Conservation (phyloP, 2,797 vertebrate species). For the Hemitrygon akajei region DNA sequence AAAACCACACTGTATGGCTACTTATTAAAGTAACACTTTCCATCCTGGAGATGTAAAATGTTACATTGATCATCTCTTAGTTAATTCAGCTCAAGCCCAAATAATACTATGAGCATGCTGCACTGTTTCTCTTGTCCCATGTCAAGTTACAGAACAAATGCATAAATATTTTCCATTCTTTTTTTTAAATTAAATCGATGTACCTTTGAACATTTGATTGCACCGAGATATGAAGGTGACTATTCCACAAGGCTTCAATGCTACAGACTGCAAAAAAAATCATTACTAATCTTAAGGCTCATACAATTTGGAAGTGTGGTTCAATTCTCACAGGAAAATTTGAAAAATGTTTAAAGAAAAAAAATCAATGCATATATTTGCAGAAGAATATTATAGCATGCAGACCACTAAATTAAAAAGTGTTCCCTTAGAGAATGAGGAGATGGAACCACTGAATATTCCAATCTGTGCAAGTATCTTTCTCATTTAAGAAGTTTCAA, state of each 20-base stretch:
- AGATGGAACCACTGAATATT: neutral
- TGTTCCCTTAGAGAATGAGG: neutral
- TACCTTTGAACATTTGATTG: conserved; percentile 24
- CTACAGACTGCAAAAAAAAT: conserved; percentile 6
- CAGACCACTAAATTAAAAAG: neutral
- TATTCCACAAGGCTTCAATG: neutral
- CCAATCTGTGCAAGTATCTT: neutral
- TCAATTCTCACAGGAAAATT: conserved; percentile 17
- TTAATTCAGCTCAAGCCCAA: neutral
- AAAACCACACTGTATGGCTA: neutral
- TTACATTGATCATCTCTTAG: neutral
- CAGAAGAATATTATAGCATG: neutral
- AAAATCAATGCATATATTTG: conserved; percentile 37
- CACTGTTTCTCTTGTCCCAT: neutral
- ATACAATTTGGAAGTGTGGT: conserved; percentile 2
- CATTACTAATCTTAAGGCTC: conserved; percentile 30
- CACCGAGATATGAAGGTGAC: neutral
- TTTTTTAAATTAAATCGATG: neutral
- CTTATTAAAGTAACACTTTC: neutral
- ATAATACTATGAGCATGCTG: neutral
- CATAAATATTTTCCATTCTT: neutral
- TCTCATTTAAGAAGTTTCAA: neutral
- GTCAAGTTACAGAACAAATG: neutral
- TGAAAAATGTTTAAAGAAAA: conserved; percentile 30
- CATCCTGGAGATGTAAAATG: neutral